Evolutionary conservation across 2,797 vertebrate species (phyloP).

Genomic region (Ficedula albicollis): DNA sequence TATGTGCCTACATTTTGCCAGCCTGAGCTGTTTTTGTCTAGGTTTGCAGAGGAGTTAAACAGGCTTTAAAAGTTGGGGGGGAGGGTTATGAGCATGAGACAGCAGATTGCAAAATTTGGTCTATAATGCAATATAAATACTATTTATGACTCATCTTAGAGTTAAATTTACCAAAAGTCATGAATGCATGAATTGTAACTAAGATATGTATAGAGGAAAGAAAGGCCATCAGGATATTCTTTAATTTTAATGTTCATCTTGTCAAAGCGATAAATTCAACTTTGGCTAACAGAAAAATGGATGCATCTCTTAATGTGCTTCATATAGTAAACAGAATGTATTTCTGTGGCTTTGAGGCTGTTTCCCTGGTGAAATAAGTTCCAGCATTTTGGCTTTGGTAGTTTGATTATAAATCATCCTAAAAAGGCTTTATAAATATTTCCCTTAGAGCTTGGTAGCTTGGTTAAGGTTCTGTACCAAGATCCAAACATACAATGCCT

Average conservation of each 20-base stretch:
- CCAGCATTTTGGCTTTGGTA: slow-evolving; percentile 42
- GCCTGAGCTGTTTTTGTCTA: slow-evolving; percentile 7
- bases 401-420: neutral
- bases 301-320: slow-evolving; percentile 3
- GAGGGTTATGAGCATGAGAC: neutral
- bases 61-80: slow-evolving; percentile 12
- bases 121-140: slow-evolving; percentile 50
- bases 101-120: slow-evolving; percentile 16
- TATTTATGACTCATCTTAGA: slow-evolving; percentile 55
- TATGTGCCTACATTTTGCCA: slow-evolving; percentile 42
- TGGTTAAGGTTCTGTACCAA: neutral
- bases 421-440: neutral
- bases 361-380: slow-evolving; percentile 37
- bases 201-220: slow-evolving; percentile 52
- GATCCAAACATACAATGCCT: neutral
- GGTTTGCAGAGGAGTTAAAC: neutral
- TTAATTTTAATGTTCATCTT: slow-evolving; percentile 42
- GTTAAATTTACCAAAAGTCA: slow-evolving; percentile 64
- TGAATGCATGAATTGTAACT: slow-evolving; percentile 51
- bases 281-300: slow-evolving; percentile 60
- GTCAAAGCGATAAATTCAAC: neutral
- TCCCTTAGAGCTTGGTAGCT: neutral
- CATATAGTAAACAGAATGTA: neutral
- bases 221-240: slow-evolving; percentile 44
- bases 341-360: slow-evolving; percentile 2